Conservation (phyloP, 2,888 invertebrate species). For the Dascillus cervinus region DNA sequence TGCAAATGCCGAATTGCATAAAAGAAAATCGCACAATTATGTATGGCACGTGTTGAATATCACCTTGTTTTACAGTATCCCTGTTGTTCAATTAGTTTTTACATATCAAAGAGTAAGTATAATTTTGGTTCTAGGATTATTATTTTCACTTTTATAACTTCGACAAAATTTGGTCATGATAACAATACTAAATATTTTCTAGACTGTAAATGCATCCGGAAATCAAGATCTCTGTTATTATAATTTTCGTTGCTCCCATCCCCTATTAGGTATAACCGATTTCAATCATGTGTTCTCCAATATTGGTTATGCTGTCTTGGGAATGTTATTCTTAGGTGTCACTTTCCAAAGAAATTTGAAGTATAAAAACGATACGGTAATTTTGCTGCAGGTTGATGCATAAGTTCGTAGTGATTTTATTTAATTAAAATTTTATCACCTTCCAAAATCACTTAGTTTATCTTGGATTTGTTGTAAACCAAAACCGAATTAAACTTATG, state of each 20-base stretch:
- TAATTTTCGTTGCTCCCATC: constrained; percentile 80
- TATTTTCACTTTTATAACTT: neutral
- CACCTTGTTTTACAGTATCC: constrained; percentile 76
- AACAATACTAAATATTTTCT: constrained; percentile 20
- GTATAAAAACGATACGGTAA: too few relatives aligned
- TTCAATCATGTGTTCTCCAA: constrained; percentile 86
- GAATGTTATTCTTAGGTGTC: constrained; percentile 67
- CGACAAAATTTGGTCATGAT: neutral
- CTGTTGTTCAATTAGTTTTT: constrained; percentile 75
- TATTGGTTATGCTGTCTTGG: constrained; percentile 71
- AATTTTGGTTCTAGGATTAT: constrained; percentile 21
- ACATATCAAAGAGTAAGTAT: constrained; percentile 64
- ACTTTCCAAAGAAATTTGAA: constrained; percentile 51
- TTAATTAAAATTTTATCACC: too few relatives aligned
- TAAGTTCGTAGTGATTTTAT: too few relatives aligned
- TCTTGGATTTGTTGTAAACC: too few relatives aligned
- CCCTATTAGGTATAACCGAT: constrained; percentile 63
- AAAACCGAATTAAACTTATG: too few relatives aligned
- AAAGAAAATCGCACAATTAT: constrained; percentile 58
- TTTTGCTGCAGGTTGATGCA: too few relatives aligned
- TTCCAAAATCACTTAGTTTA: too few relatives aligned
- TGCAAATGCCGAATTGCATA: constrained; percentile 9
- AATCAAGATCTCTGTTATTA: constrained; percentile 85
- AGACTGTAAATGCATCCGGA: constrained; percentile 71
- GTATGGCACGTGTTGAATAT: constrained; percentile 72